Base-by-base conservation (phyloP, 1,140 invertebrate genomes). In the Ptiloglossa arizonensis region DNA sequence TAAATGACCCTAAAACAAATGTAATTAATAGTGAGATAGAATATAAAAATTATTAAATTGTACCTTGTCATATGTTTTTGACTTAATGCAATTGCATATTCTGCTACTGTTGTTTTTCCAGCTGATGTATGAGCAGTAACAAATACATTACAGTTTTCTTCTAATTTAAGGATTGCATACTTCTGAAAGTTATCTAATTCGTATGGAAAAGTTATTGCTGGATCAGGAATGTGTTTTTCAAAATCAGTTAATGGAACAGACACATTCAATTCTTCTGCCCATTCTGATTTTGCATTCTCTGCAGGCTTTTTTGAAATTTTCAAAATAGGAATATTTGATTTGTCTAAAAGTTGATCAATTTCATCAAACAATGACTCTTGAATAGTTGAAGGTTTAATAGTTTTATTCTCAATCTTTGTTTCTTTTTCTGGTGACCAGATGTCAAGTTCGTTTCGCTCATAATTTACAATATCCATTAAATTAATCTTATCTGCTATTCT, bases 71-170 rank as follows among this genome's bases (percentile, higher is more conserved):
- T 97, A 89, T 99, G 97, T 85, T 97, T 96, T 86, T 97, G 95
- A 17, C 98, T 98, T 79, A 99, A 93, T 0, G 98, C 98, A 86
- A 98, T 97, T 3, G 99, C 99, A 93, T 99, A 99, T 93, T 99
- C 99, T 3, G 99, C 99, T 17, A 99, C 98, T 0, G 99, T 98
- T 2, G 99, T 99, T 94, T 99, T 99, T 22, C 99, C 99, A 5
- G 99, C 99, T 0, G 98, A 99, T 0, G 99, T 99, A 90, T 99
- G 99, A 17, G 99, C 99, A 11, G 99, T 97, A 1, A 99, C 98
- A 93, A 99, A 99, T 2, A 99, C 98, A 92, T 98, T 98, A 82
- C 98, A 96, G 57, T 97, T 96, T 87, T 98, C 96, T 93, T 99
- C 98, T 50, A 99, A 93, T 90, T 97, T 97, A 13, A 99, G 90